These are phyloP conservation scores for Listrodromus nycthemerus DNA, from an alignment of 2,888 invertebrate genomes.

Conservation along the genomic window DNA sequence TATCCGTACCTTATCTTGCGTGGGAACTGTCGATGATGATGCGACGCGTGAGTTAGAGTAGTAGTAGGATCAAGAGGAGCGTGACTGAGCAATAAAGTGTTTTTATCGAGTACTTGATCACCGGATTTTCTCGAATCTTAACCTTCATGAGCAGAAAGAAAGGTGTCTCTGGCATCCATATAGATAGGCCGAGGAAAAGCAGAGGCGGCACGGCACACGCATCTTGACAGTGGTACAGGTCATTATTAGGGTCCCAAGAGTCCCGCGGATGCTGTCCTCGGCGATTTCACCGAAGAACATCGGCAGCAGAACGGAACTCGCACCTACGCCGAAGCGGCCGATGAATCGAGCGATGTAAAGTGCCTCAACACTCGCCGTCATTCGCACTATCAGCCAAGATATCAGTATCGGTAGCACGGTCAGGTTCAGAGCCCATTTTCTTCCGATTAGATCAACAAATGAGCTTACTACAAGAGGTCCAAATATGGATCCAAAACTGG, in stretches of 20 bases:
- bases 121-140: neutral
- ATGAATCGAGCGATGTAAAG: conserved; percentile 33
- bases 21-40: too few species aligned
- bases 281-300: conserved; percentile 55
- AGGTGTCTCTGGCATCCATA: conserved; percentile 51
- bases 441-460: conserved; percentile 42
- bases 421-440: conserved; percentile 33
- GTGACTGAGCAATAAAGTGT: neutral
- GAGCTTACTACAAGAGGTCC: conserved; percentile 35
- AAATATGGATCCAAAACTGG: conserved; percentile 33
- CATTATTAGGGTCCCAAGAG: conserved; percentile 4
- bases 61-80: too few species aligned
- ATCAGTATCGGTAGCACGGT: conserved; percentile 33
- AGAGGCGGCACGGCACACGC: conserved; percentile 21
- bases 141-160: conserved; percentile 47
- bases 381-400: conserved; percentile 23
- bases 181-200: conserved; percentile 22
- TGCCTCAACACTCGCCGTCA: neutral
- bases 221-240: neutral
- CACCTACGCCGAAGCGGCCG: conserved; percentile 25
- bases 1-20: too few species aligned
- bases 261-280: conserved; percentile 47
- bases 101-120: neutral
- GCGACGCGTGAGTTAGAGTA: too few species aligned
- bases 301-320: conserved; percentile 17